Evolutionary conservation across 2,888 invertebrate genomes (phyloP), one percentile per base, ranked within the genome.

Genomic region (Torymus aiolomorphi): DNA sequence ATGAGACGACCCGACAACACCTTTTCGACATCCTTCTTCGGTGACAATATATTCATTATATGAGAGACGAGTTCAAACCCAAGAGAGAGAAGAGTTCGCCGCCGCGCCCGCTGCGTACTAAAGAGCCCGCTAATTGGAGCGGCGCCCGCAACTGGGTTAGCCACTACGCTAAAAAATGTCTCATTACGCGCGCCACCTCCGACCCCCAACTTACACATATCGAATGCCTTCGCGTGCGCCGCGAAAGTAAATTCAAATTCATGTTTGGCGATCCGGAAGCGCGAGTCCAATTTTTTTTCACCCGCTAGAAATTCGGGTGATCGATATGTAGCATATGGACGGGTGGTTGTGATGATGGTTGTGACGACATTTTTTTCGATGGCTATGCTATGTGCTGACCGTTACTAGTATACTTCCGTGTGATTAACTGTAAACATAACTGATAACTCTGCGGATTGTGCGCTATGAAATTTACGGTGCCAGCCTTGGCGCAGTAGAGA

Each of bases 81-180:
- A 56, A 59, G 57, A 10, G 31, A 16, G 14, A 59, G 57, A 71
- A 49, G n/a, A 52, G 66, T 1, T 24, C 20, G 24, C 24, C 52
- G 63, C 18, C 31, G 24, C 52, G 63, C 18, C 52, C 54, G 18
- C n/a, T 76, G 78, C 78, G 59, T 78, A 81, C 81, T 73, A 81
- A 81, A 66, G 54, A 81, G 73, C 42, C 63, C 54, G 72, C 49
- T 67, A 81, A 78, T 75, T 75, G 62, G 71, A 81, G 61, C 78
- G 49, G 31, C 31, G 24, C 16, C 51, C 51, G 61, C 52, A 81
- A 81, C 76, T 81, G 61, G 81, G 81, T 78, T 81, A 61, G 67
- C 59, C 31, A 31, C 31, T 81, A 81, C 81, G 81, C 67, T 81
- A 20, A 81, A 81, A 81, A 81, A 81, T 81, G 76, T 76, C 73